phyloP scores from a whole-genome alignment of 1,140 invertebrate species.

The Laupala kohalensis region DNA sequence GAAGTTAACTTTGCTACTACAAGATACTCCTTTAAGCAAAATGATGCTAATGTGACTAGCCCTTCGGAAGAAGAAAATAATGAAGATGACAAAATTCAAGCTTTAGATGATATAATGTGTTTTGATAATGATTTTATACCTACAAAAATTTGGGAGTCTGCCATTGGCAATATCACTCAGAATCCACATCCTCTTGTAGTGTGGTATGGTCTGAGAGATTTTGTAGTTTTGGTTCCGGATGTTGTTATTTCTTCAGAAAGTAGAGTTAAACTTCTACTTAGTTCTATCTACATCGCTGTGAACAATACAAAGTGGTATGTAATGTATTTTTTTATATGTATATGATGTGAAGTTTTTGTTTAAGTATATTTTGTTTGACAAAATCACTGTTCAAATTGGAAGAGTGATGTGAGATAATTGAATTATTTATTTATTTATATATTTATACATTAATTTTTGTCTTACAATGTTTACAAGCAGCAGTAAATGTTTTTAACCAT shows the following conservation, averaged over 20 bases:
- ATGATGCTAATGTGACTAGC: constrained; percentile 7
- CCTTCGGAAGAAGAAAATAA: constrained; percentile 18
- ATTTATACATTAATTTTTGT: too few relatives aligned
- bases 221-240: constrained; percentile 59
- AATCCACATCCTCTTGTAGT: constrained; percentile 37
- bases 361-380: constrained; percentile 2
- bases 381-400: too few relatives aligned
- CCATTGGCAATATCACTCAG: constrained; percentile 24
- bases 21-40: constrained; percentile 22
- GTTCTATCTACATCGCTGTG: constrained; percentile 70
- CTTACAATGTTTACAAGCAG: too few relatives aligned
- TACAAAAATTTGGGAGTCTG: constrained; percentile 4
- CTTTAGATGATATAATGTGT: constrained; percentile 44
- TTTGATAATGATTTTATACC: constrained; percentile 49
- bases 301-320: constrained; percentile 60
- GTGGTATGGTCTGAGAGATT: constrained; percentile 75
- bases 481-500: too few relatives aligned
- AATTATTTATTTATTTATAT: too few relatives aligned
- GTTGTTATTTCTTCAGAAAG: constrained; percentile 58
- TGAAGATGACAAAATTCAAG: constrained; percentile 27
- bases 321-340: constrained; percentile 5
- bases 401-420: too few relatives aligned
- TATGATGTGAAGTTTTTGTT: neutral
- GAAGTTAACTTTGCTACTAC: constrained; percentile 47
- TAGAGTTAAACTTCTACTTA: constrained; percentile 69